Base-by-base conservation (phyloP, 1,140 invertebrate genomes). In the Leucophenga varia region DNA sequence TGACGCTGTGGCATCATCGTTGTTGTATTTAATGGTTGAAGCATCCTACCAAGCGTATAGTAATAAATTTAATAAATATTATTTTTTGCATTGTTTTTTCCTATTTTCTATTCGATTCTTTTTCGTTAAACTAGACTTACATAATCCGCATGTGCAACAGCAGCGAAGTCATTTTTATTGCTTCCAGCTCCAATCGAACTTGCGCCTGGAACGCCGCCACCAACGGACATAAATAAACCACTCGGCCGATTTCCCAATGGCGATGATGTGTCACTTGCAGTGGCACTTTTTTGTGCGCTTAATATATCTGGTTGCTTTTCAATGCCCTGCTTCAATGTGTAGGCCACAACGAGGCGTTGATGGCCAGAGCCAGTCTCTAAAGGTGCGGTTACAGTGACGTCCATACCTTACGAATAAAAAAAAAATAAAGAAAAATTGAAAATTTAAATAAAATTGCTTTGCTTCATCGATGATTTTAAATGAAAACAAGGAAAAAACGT, bases 321-420 rank as follows among this genome's bases (percentile, higher is more conserved):
- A 43, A 74, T 72, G 43, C 72, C 77, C 47, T 79, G 77, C 60
- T 82, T 81, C 47, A 82, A 57, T 10, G 80, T 82, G 51, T 82
- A 82, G 12, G 81, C 80, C 17, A 82, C 81, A 21, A 82, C 80
- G 48, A 81, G 79, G 8, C 80, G 73, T 59, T 82, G 81, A 50
- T 82, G 80, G 2, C 81, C 81, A 4, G 80, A 79, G 48, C 81
- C 81, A 35, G 81, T 82, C 61, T 82, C 81, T 53, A 82, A 59
- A 17, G 75, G 72, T 21, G 74, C 73, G 12, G 74, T 76, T 12
- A 76, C 68, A 20, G 74, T 75, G 31, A 75, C 74, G 57, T 75
- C 59, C 79, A 79, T 79, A 32, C 73, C 73, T 75, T 17, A 17
- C 3, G 35, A 30, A 30, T 30, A 30, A 30, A 30, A 30, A 30